Base-by-base conservation (phyloP, 37 sponge, comb jelly and placozoan species). In the Amphimedon queenslandica region DNA sequence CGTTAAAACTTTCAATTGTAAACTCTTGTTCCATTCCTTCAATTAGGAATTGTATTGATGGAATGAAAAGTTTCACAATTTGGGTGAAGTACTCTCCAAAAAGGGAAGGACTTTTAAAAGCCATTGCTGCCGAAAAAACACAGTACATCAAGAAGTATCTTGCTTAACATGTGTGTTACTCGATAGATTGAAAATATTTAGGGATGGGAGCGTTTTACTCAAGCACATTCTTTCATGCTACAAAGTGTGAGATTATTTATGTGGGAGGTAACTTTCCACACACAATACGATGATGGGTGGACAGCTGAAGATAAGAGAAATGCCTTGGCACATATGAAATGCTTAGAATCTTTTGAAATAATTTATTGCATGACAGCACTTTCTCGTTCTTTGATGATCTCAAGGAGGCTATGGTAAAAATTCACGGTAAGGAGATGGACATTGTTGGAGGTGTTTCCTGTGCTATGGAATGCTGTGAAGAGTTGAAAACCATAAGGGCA, bases 151-250 rank as follows among this genome's bases (percentile, higher is more conserved):
- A 2, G 78, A 34, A 84, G 77, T 40, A 36, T 67, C 28, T 21
- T 84, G 29, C 20, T 84, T 1, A 67, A 84, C 77, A 40, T 84
- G 10, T 84, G 66, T 57, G 77, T 66, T 56, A 76, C 84, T 30
- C 57, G 72, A n/a, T 84, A 72, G 84, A n/a, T n/a, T n/a, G n/a
- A n/a, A n/a, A n/a, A 72, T 77, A 43, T n/a, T n/a, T n/a, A n/a
- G n/a, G n/a, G n/a, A n/a, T n/a, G n/a, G n/a, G n/a, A 18, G 53
- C 13, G 53, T 13, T 18, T 13, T 70, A 60, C 56, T 41, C 70
- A 55, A 40, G 27, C 34, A 5, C 76, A 80, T 37, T 75, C 87
- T 3, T 70, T 86, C 58, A 27, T 86, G 3, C 37, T 80, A 64
- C 13, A 65, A 29, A 75, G 77, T 69, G 56, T 63, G 80, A 86